Base-by-base conservation (phyloP, 2,888 invertebrate species). In the Patella caerulea region DNA sequence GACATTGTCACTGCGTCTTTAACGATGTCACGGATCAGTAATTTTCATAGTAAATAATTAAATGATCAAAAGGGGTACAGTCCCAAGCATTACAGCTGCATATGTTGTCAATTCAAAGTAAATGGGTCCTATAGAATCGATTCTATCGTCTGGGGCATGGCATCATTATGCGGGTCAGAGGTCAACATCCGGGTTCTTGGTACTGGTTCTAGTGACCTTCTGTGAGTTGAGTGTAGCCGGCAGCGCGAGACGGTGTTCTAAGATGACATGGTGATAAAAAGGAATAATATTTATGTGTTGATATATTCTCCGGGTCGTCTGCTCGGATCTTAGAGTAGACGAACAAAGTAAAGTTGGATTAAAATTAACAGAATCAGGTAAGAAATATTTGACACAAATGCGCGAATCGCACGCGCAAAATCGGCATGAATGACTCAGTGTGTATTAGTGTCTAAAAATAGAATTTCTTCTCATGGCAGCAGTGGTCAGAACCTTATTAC, bases 141-240 rank as follows among this genome's bases (percentile, higher is more conserved):
- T 65, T 65, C 65, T 65, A 7, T 11, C 24, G 65, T 65, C 65
- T 65, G 65, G 24, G 12, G 24, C 65, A 65, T 65, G 65, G 65
- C 65, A 65, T 65, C 65, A 65, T 65, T 65, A 65, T 65, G 65
- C 65, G 24, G 65, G 65, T 65, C 24, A 19, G 24, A 24, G 65
- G 65, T 19, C 19, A 65, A 19, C 65, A 65, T 65, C 65, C 65
- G 65, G 65, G 65, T 65, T 24, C 65, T 65, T 65, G 65, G 65
- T 65, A 14, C 65, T 65, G 24, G 65, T 24, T 65, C 45, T 45
- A 45, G 45, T 45, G 45, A 45, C 45, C 45, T 45, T 45, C 45
- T 45, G 45, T 45, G 45, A 45, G 45, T 45, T 45, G 45, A 45
- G 45, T 45, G 45, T 45, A 45, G 45, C 45, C 45, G 45, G 45